Conservation (phyloP, 2,888 invertebrate genomes). For the Crossocerus cetratus region DNA sequence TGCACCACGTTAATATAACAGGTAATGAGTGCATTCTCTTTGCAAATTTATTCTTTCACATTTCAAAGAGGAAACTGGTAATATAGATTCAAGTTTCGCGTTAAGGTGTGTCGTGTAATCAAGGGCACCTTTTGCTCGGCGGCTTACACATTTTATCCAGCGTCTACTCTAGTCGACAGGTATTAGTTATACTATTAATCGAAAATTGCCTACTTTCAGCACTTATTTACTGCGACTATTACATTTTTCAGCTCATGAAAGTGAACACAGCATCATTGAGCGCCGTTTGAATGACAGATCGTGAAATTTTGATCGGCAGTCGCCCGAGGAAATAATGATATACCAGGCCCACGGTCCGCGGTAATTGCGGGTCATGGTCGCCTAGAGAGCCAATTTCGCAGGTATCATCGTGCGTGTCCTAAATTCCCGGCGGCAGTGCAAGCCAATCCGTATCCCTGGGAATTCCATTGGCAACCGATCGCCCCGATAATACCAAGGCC, state of each 20-base stretch:
- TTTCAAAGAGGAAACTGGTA: too few relatives aligned
- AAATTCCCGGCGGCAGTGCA: conserved; percentile 54
- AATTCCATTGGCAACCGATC: conserved; percentile 47
- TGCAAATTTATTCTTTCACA: too few relatives aligned
- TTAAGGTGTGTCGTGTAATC: too few relatives aligned
- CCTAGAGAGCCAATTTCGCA: conserved; percentile 53
- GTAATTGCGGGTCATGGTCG: conserved; percentile 44
- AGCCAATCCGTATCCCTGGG: conserved; percentile 49
- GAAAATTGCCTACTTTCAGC: too few relatives aligned
- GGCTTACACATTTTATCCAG: too few relatives aligned
- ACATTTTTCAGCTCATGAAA: background rate
- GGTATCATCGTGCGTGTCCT: conserved; percentile 52
- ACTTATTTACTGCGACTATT: too few relatives aligned
- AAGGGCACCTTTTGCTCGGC: too few relatives aligned
- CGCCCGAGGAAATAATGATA: conserved; percentile 43
- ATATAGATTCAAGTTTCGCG: too few relatives aligned
- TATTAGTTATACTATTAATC: too few relatives aligned
- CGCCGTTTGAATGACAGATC: background rate
- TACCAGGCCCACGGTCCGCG: conserved; percentile 13
- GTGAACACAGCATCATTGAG: background rate
- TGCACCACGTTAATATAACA: too few relatives aligned
- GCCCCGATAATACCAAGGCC: conserved; percentile 36
- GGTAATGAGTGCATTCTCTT: too few relatives aligned
- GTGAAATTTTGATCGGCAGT: background rate
- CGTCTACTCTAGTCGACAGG: too few relatives aligned